Evolutionary conservation across 1,140 invertebrate genomes (phyloP), one percentile per base, ranked within the genome.

Genomic region (Eueides isabella): DNA sequence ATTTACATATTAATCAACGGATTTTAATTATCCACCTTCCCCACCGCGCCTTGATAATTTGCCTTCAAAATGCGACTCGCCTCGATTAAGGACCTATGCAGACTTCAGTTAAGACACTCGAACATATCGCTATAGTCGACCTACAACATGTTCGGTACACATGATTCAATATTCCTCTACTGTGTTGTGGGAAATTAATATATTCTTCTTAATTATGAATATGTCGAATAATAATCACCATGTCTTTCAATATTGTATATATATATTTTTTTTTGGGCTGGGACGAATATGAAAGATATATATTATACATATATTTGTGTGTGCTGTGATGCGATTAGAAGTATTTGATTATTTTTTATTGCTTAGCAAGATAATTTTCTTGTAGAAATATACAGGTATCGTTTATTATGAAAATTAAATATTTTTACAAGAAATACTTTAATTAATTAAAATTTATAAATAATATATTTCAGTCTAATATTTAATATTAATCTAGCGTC

Each of bases 1-100:
- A 97, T 97, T 97, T 97, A 97, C 97, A 97, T 97, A 97, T 97
- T 97, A 97, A 97, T 97, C 97, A 97, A 97, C 96, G 96, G 96
- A 97, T 97, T 97, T 97, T 97, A 97, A 97, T 97, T 97, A 97
- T 97, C 95, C 95, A 94, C 95, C 92, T 91, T 86, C 79, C 78
- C 81, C 84, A 71, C 84, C 84, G 76, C 85, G 80, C 80, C 83
- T 83, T 87, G 85, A 89, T 90, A 90, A 91, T 90, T 91, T 88
- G 87, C 87, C 87, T 89, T 86, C 85, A 84, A 88, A 91, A 89
- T 91, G 88, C 84, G 89, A 86, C 85, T 89, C 86, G 84, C 80
- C 83, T 84, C 87, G 85, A 88, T 88, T 89, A 86, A 85, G 85
- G 86, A 85, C 30, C 64, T 48, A 62, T 70, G 61, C 66, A 76